A percentile compares a stretch with the other conserved stretches of the same genome.
Evolutionary conservation across 2,113 vertebrate species (phyloP).

Genomic region (Vulpes vulpes): DNA sequence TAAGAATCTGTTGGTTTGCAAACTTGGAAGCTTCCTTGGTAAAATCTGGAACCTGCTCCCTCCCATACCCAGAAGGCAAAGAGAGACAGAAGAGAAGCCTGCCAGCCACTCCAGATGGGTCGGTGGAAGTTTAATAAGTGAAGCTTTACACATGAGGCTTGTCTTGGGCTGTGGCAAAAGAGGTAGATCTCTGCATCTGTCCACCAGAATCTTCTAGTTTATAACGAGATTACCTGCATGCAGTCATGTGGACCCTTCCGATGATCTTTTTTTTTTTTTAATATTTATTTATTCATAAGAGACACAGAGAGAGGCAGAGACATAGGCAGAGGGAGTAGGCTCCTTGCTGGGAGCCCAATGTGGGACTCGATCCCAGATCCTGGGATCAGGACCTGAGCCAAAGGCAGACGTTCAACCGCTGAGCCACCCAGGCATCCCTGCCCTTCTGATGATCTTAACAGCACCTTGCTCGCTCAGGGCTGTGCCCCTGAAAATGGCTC

Average conservation of each 20-base stretch:
- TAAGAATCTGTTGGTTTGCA: not conserved
- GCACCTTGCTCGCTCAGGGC: not conserved
- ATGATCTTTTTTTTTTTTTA: too few relatives aligned
- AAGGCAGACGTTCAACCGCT: too few relatives aligned
- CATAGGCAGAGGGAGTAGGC: too few relatives aligned
- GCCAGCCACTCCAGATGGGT: not conserved
- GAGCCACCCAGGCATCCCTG: too few relatives aligned
- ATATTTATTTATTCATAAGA: too few relatives aligned
- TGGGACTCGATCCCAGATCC: too few relatives aligned
- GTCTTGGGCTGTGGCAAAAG: not conserved
- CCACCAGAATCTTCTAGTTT: not conserved
- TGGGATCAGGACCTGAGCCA: too few relatives aligned
- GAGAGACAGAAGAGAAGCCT: not conserved
- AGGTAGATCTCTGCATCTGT: not conserved
- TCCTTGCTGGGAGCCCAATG: too few relatives aligned
- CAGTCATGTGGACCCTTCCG: not conserved
- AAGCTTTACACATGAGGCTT: not conserved
- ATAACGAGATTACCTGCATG: not conserved
- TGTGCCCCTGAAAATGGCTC: not conserved
- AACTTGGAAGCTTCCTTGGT: not conserved
- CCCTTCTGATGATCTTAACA: not conserved
- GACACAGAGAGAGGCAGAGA: too few relatives aligned
- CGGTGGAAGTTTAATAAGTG: not conserved
- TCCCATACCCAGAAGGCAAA: not conserved
- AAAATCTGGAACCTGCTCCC: not conserved